Conservation (phyloP, 2,797 vertebrate species). For the Pelodytes ibericus region DNA sequence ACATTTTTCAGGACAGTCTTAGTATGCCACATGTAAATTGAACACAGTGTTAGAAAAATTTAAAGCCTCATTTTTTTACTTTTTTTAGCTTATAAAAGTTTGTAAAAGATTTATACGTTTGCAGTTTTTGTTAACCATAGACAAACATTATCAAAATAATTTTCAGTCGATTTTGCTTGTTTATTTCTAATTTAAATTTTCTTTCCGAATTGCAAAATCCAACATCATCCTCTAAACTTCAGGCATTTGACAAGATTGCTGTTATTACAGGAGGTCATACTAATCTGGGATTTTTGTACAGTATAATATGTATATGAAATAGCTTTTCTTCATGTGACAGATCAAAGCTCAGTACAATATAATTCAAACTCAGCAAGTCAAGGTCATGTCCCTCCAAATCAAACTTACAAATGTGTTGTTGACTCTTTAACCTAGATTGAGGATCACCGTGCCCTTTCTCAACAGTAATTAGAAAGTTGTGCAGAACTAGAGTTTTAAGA, state of each 20-base stretch:
- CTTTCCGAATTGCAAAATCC: neutral
- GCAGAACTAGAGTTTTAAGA: neutral
- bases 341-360: conserved; percentile 30
- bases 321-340: conserved; percentile 23
- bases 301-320: conserved; percentile 26
- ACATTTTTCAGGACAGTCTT: too few species aligned
- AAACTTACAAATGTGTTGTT: conserved; percentile 12
- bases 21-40: too few species aligned
- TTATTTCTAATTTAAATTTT: neutral
- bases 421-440: conserved; percentile 8
- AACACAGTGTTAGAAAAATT: too few species aligned
- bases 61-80: too few species aligned
- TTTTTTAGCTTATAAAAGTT: too few species aligned
- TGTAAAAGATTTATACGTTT: too few species aligned
- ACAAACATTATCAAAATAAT: too few species aligned
- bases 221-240: conserved; percentile 14
- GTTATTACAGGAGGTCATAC: conserved; percentile 4
- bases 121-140: too few species aligned
- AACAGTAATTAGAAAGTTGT: neutral
- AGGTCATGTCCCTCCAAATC: conserved; percentile 29
- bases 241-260: conserved; percentile 15
- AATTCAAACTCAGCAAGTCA: conserved; percentile 32
- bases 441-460: neutral
- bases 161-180: too few species aligned
- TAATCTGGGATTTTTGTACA: conserved; percentile 5